These are phyloP conservation scores for Listronotus bonariensis DNA, from an alignment of 1,140 invertebrate species.

Conservation along the genomic window DNA sequence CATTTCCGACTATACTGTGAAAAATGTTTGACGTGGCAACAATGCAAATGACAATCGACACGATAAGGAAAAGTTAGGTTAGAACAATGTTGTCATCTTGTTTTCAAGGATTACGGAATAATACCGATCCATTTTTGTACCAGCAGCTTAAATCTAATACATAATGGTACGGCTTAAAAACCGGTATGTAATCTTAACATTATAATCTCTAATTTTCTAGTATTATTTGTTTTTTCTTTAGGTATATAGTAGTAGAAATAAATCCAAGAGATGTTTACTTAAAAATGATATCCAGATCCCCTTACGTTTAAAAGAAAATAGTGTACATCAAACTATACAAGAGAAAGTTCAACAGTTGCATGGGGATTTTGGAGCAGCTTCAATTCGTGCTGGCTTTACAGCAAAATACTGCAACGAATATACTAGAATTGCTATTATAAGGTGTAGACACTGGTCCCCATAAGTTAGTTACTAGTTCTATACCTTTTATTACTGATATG, in stretches of 20 bases:
- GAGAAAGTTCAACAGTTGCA: constrained; percentile 69
- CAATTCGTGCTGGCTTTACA: constrained; percentile 69
- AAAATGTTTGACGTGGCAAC: no score
- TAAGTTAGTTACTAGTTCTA: constrained; percentile 66
- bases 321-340: constrained; percentile 64
- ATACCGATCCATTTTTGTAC: neutral
- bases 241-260: constrained; percentile 47
- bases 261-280: constrained; percentile 19
- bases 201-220: constrained; percentile 23
- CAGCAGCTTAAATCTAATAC: neutral
- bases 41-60: no score
- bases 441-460: constrained; percentile 74
- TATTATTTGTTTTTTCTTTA: constrained; percentile 36
- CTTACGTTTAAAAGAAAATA: constrained; percentile 61
- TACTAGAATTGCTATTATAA: constrained; percentile 73
- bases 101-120: neutral
- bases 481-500: constrained; percentile 69
- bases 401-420: constrained; percentile 78
- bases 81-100: neutral
- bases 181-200: constrained; percentile 57
- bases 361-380: constrained; percentile 72
- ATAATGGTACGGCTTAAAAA: constrained; percentile 72
- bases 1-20: no score
- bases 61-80: no score
- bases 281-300: constrained; percentile 53